These are phyloP conservation scores for Cyclina sinensis DNA, from an alignment of 1,140 invertebrate species.

Conservation along the genomic window DNA sequence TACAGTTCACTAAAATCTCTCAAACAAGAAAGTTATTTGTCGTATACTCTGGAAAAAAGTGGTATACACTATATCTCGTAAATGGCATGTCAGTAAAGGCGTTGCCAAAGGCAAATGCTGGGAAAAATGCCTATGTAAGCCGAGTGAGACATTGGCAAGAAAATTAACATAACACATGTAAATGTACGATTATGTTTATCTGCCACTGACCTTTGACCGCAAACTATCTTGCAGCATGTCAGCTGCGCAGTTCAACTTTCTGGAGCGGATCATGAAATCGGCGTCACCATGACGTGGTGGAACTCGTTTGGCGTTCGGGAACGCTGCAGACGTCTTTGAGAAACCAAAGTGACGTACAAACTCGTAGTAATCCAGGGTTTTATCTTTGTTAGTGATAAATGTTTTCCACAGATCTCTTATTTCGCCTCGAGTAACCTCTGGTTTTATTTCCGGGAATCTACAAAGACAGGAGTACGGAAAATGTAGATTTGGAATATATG, in stretches of 20 bases:
- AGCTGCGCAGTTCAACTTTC: constrained; percentile 85
- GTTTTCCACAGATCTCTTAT: constrained; percentile 86
- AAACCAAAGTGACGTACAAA: constrained; percentile 87
- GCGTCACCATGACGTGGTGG: constrained; percentile 85
- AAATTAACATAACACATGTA: too few species aligned
- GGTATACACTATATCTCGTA: too few species aligned
- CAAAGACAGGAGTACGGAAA: too few species aligned
- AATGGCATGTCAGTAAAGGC: too few species aligned
- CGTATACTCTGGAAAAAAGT: too few species aligned
- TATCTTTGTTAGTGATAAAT: constrained; percentile 86
- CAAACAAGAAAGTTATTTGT: too few species aligned
- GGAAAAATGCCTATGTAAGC: too few species aligned
- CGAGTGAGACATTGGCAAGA: too few species aligned
- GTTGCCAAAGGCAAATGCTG: too few species aligned
- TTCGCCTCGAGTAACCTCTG: constrained; percentile 85
- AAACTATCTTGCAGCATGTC: constrained; percentile 86
- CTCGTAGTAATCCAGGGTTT: constrained; percentile 85
- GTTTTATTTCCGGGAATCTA: constrained; percentile 83
- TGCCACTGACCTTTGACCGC: constrained; percentile 83
- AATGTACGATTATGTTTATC: too few species aligned
- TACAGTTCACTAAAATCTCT: too few species aligned
- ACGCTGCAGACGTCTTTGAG: constrained; percentile 83
- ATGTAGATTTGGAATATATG: too few species aligned
- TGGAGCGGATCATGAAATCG: constrained; percentile 86
- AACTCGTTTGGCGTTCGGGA: constrained; percentile 85